Conservation (phyloP, 37 sponge, comb jelly and placozoan species). For the Halichondria panicea region DNA sequence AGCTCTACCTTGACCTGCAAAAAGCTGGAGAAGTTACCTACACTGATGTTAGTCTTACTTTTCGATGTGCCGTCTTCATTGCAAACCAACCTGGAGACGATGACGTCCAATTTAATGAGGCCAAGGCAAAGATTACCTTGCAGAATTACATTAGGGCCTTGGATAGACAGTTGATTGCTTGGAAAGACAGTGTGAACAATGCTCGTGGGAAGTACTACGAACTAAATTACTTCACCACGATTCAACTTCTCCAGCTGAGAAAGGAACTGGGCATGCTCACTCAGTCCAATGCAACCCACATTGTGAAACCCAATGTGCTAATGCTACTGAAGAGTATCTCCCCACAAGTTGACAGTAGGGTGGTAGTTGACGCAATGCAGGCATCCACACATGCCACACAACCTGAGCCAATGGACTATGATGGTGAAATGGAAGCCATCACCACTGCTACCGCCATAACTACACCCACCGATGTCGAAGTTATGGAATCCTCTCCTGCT, state of each 20-base stretch:
- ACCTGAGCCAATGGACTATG: too few relatives aligned
- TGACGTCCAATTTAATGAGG: too few relatives aligned
- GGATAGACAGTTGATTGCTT: conserved; percentile 38
- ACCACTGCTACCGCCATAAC: too few relatives aligned
- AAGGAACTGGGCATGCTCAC: conserved; percentile 37
- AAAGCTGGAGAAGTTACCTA: conserved; percentile 54
- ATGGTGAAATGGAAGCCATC: too few relatives aligned
- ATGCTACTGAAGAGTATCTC: conserved; percentile 51
- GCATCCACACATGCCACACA: too few relatives aligned
- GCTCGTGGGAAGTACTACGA: conserved; percentile 44
- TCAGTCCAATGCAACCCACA: neutral
- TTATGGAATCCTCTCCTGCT: neutral
- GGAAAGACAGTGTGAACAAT: conserved; percentile 21
- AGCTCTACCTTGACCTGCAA: conserved; percentile 35
- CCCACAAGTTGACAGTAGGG: neutral
- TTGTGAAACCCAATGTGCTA: conserved; percentile 11
- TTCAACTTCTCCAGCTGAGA: conserved; percentile 53
- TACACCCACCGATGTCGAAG: too few relatives aligned
- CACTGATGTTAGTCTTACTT: conserved; percentile 26
- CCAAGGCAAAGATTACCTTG: too few relatives aligned
- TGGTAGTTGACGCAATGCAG: neutral
- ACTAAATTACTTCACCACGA: conserved; percentile 72
- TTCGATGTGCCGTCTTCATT: too few relatives aligned
- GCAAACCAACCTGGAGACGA: neutral
- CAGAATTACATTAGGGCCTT: conserved; percentile 38